Base-by-base conservation (phyloP, 2,113 vertebrate genomes). In the Phyllostomus discolor region DNA sequence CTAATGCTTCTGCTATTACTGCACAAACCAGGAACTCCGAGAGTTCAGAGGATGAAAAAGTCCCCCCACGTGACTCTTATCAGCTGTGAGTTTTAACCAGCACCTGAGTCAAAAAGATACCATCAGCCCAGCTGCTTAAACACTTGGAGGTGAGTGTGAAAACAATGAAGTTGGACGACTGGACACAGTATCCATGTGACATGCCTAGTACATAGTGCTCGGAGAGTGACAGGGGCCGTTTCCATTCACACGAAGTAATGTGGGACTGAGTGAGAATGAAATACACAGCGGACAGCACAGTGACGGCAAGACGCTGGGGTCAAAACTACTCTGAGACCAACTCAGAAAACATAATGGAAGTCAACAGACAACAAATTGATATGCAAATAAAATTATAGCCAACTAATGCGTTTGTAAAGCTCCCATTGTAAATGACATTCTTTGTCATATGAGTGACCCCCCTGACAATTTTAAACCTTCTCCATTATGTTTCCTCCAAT, bases 311-410 rank as follows among this genome's bases (percentile, higher is more conserved):
- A 95, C 1, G 57, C 82, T 70, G 48, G 85, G 80, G 66, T 78
- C 62, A 80, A 84, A 95, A 76, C 79, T 64, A 67, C 26, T 83
- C 83, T 48, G 46, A 57, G 72, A 88, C 35, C 88, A 91, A 83
- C 67, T 95, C 82, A 48, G 70, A 62, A 92, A 89, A 93, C 50
- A 73, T 8, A 92, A 90, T 33, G 48, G 57, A 95, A 88, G 67
- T 82, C 93, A 92, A 91, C 0, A 94, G 95, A 92, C 57, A 92
- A 64, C 6, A 76, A 59, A 43, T 41, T 88, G 91, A 96, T 76
- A 95, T 24, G 82, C 89, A 97, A 94, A 96, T 82, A 91, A 97
- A 96, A 95, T 86, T 82, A 97, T 5, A 82, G 54, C 81, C 41
- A 85, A 80, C 84, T 62, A 90, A 86, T 86, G 69, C 90, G 69